Base-by-base conservation (phyloP, 2,113 vertebrate species). In the Aspiorhynchus laticeps region DNA sequence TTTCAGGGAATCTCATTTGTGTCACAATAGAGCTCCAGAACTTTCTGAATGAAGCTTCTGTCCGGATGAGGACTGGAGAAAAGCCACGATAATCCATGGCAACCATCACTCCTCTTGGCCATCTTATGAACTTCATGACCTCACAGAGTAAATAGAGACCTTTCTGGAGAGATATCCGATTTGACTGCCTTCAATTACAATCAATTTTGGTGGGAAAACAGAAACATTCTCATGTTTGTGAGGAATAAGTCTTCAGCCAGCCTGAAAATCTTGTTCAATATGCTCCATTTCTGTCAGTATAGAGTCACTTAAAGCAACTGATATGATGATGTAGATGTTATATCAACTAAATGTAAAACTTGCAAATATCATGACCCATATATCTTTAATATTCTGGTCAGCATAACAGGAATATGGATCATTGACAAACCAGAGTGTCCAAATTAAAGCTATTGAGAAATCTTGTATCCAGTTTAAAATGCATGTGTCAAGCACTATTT, bases 1-100 rank as follows among this genome's bases (percentile, higher is more conserved):
- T 86, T 88, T 73, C 83, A 33, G 24, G 79, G 86, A 78, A 83
- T 78, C 88, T 73, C 84, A 87, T 89, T 89, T 87, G 86, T 85
- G 74, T 85, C 36, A 87, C 82, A 85, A 85, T 76, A 67, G 80
- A 69, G 77, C 69, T 83, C 86, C 78, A 79, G 73, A 41, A 71
- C 48, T 79, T 89, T 83, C 73, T 84, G 38, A 87, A 87, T 79
- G 78, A 84, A 61, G 83, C 74, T 85, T 86, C 65, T 63, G 78
- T 83, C 83, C 78, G 8, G 38, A 82, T 67, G 69, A 80, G n/a
- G 79, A 77, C 73, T 80, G 46, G 79, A 63, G 43, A 82, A 87
- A 87, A 46, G 61, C 51, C 69, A 28, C 69, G 43, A 82, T 79
- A 89, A 87, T 65, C 78, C 88, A 87, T 87, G 77, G 78, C 61